Evolutionary conservation across 2,113 vertebrate species (phyloP), one percentile per base, ranked within the genome.

Genomic region (Callopanchax toddi): DNA sequence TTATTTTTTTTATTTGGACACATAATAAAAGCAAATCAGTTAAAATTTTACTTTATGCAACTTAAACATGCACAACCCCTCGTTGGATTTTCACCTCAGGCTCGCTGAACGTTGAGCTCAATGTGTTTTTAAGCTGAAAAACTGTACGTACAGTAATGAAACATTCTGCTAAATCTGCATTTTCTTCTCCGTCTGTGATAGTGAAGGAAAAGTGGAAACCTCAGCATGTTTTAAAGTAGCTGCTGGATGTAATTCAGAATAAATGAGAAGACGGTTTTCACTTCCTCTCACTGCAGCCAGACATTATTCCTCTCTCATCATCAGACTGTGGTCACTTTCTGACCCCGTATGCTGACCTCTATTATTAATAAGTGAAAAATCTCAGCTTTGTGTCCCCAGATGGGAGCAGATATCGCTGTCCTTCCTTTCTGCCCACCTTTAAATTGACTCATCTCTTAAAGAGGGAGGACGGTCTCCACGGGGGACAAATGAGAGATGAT

Each of bases 211-310:
- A n/a, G 45, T 61, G 64, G 3, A 17, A 1, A 25, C 16, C 49
- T 53, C 22, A 48, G 44, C 45, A 67, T 44, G 34, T 40, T n/a
- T n/a, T n/a, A n/a, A n/a, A n/a, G n/a, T n/a, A n/a, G n/a, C n/a
- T n/a, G n/a, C n/a, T n/a, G n/a, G n/a, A n/a, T n/a, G n/a, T 51
- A 58, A 39, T 58, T 29, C 37, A 54, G 18, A 67, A 46, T 22
- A 17, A 63, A 69, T 67, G 23, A 63, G 51, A 61, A 54, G 64
- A 70, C 34, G 32, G 21, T 51, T 71, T 60, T 57, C 23, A 46
- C 32, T 50, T 71, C 64, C 60, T 67, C 43, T 15, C 18, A 51
- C 23, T 67, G 20, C 25, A 32, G 26, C 49, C 58, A 64, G 46
- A 56, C 15, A 0, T 32, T 11, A 25, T 56, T 69, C 29, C 48